Evolutionary conservation across 2,113 vertebrate genomes (phyloP).

Genomic region (Pimephales promelas): DNA sequence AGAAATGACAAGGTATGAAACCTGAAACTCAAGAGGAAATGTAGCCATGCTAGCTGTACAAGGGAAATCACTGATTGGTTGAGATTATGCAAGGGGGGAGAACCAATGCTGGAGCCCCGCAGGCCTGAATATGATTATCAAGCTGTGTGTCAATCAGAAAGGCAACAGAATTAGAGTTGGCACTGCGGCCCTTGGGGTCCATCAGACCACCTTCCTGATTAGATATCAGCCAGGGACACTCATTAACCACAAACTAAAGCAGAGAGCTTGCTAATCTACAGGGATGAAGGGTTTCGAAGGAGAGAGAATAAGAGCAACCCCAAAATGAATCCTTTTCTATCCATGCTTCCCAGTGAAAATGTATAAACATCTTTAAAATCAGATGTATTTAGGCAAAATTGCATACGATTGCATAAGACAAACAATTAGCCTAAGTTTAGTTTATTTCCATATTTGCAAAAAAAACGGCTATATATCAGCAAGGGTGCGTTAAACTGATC

Average conservation of each 20-base stretch:
- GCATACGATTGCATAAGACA: background rate
- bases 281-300: slow-evolving; percentile 23
- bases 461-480: background rate
- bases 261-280: slow-evolving; percentile 31
- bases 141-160: slow-evolving; percentile 61
- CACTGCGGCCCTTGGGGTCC: slow-evolving; percentile 28
- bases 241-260: slow-evolving; percentile 58
- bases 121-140: slow-evolving; percentile 62
- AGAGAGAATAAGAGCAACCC: slow-evolving; percentile 1
- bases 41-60: slow-evolving; percentile 29
- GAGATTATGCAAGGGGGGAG: slow-evolving; percentile 38
- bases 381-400: background rate
- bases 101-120: slow-evolving; percentile 48
- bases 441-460: background rate
- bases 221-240: slow-evolving; percentile 54
- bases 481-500: too few species aligned
- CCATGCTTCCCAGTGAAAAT: background rate
- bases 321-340: background rate
- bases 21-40: slow-evolving; percentile 21
- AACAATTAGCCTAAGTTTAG: background rate
- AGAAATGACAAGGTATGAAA: slow-evolving; percentile 8
- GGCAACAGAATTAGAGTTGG: slow-evolving; percentile 44
- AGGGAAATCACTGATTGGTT: slow-evolving; percentile 49
- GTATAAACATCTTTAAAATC: background rate
- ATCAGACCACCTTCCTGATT: slow-evolving; percentile 50